Base-by-base conservation (phyloP, 2,888 invertebrate genomes). In the Xylota sylvarum region DNA sequence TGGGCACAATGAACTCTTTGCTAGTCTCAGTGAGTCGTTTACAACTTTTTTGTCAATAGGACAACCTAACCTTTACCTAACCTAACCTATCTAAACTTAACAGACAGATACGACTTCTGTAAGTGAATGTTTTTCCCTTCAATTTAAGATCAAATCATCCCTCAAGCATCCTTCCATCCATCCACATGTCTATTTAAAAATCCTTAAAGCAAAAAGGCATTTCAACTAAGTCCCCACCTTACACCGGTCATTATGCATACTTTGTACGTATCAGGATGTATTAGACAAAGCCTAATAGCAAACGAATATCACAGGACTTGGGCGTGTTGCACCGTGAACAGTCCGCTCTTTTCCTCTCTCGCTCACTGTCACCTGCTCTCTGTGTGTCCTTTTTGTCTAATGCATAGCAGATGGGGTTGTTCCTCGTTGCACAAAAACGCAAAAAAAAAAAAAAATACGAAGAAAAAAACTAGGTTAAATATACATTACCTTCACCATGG, bases 401-500 rank as follows among this genome's bases (percentile, higher is more conserved):
- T 40, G 40, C 40, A 27, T 7, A 43, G 7, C 14, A 14, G 27
- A 32, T 46, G 72, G 48, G 48, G 48, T 46, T 58, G 43, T 48
- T 60, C 23, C 32, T 72, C 35, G 60, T 62, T 62, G 37, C 40
- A 60, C 40, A 60, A 60, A 60, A 40, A 60, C 23, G 19, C 23
- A 30, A 14, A 23, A 23, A 23, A 23, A 50, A 58, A 14, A 69
- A 56, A 58, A 23, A 12, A 46, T 19, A 9, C 5, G n/a, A 40
- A 12, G 32, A n/a, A 65, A 50, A 77, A 79, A 84, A 69, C 52
- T 79, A 69, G 83, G 83, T 84, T 84, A 84, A 84, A 73, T 74
- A 67, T 73, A 84, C 79, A 79, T 74, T 79, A 79, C 83, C 83
- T 84, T 84, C 83, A 83, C 78, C 78, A 79, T 79, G 83, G 73